These are phyloP conservation scores for Hoplostethus atlanticus DNA, from an alignment of 2,797 vertebrate genomes.

Conservation along the genomic window DNA sequence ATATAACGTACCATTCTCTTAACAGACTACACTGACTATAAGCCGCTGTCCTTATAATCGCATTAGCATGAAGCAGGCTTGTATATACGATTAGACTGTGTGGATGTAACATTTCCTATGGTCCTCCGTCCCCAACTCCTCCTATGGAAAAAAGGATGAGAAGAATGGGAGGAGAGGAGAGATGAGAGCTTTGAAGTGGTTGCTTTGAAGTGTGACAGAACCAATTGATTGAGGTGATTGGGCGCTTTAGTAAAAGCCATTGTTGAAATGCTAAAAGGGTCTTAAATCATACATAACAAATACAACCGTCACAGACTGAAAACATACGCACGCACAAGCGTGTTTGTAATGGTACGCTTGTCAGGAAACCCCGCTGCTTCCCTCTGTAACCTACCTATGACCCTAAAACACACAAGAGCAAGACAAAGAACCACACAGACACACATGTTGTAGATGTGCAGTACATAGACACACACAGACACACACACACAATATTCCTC, in stretches of 20 bases:
- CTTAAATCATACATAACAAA: conserved; percentile 52
- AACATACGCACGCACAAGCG: conserved; percentile 45
- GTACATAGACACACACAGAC: neutral
- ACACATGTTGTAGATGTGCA: neutral
- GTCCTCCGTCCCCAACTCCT: conserved; percentile 18
- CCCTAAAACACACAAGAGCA: too few species aligned
- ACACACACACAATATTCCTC: neutral
- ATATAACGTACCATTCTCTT: neutral
- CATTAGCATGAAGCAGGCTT: conserved; percentile 9
- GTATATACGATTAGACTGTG: conserved; percentile 25
- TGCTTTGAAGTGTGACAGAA: conserved; percentile 62
- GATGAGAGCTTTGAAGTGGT: conserved; percentile 57
- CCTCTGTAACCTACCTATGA: neutral
- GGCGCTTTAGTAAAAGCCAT: conserved; percentile 53
- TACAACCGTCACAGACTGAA: conserved; percentile 14
- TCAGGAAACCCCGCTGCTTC: conserved; percentile 12
- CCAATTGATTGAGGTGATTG: conserved; percentile 67
- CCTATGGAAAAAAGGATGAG: conserved; percentile 36
- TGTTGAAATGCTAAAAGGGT: conserved; percentile 43
- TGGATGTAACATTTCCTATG: conserved; percentile 28
- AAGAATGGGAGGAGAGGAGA: conserved; percentile 35
- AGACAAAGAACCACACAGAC: too few species aligned
- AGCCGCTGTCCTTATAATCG: conserved; percentile 1
- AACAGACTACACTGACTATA: neutral
- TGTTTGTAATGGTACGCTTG: conserved; percentile 36